Base-by-base conservation (phyloP, 2,888 invertebrate genomes). In the Oithona nana region DNA sequence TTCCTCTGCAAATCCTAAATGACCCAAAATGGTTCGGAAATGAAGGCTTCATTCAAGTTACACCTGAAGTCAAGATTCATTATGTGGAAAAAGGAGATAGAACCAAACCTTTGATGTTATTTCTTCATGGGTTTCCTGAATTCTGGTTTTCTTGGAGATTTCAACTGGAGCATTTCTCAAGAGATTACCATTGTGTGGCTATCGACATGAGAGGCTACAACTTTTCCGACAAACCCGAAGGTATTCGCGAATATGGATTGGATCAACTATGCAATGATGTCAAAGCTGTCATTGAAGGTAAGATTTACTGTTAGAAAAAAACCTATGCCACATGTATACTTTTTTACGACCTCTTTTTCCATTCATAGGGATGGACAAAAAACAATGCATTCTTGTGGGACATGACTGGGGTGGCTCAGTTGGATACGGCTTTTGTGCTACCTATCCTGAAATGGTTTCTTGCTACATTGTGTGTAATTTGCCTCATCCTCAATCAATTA, bases 81-180 rank as follows among this genome's bases (percentile, higher is more conserved):
- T 84, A 83, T 69, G 81, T 84, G 1, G 81, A 81, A 67, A 80
- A 77, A 65, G 84, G 84, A 0, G 78, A 81, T 67, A 71, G 75
- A 1, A 71, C 74, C 1, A 82, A 81, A 66, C 82, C 83, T 0
- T 71, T 84, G 63, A 80, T 85, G 78, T 66, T 85, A 52, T 80
- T 83, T 67, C 67, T 85, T 0, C 84, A 85, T 69, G 85, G 85
- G 13, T 85, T 82, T 68, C 84, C 84, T 0, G 84, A 84, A 69
- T 83, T 83, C 69, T 85, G 84, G 84, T 85, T 81, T 71, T 81
- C 82, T 0, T 85, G 84, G 83, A 73, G 83, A 63, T 75, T 81
- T 70, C 84, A 85, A 71, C 73, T 85, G 8, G 72, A 76, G 30
- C 78, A 82, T 65, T 83, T 84, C 67, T 76, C 79, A 3, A 76